phyloP scores from a whole-genome alignment of 2,888 invertebrate species.

The Chydorus sphaericus region DNA sequence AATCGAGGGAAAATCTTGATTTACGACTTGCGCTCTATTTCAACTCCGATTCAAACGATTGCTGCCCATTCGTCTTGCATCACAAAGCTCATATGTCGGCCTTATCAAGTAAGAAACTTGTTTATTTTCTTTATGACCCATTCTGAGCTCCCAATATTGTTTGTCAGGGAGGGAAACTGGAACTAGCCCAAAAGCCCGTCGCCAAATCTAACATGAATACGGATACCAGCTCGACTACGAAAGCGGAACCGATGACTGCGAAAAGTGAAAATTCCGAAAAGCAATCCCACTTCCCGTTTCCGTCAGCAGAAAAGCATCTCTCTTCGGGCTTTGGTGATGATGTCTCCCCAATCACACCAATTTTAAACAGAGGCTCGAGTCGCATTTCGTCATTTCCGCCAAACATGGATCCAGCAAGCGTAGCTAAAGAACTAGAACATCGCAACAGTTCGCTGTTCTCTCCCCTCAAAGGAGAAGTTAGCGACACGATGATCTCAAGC shows the following conservation, averaged over 20 bases:
- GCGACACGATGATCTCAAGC: background rate
- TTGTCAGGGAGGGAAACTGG: no score
- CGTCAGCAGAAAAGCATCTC: no score
- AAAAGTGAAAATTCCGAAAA: background rate
- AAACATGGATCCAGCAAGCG: background rate
- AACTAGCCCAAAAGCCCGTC: no score
- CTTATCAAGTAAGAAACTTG: background rate
- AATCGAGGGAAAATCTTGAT: background rate
- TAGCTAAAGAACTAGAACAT: background rate
- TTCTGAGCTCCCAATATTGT: background rate
- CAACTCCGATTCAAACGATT: background rate
- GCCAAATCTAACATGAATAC: no score
- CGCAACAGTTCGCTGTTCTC: background rate
- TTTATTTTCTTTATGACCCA: background rate
- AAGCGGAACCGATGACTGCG: no score
- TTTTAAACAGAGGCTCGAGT: no score
- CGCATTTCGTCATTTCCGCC: no score
- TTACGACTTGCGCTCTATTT: background rate
- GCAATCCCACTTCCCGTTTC: background rate
- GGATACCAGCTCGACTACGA: no score
- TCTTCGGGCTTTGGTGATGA: no score
- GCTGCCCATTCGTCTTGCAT: conserved; percentile 2
- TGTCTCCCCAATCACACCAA: no score
- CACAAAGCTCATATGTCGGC: background rate
- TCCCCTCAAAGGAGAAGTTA: background rate